These are phyloP conservation scores for Scomberomorus guttatus DNA, from an alignment of 2,797 vertebrate genomes.

Conservation along the genomic window DNA sequence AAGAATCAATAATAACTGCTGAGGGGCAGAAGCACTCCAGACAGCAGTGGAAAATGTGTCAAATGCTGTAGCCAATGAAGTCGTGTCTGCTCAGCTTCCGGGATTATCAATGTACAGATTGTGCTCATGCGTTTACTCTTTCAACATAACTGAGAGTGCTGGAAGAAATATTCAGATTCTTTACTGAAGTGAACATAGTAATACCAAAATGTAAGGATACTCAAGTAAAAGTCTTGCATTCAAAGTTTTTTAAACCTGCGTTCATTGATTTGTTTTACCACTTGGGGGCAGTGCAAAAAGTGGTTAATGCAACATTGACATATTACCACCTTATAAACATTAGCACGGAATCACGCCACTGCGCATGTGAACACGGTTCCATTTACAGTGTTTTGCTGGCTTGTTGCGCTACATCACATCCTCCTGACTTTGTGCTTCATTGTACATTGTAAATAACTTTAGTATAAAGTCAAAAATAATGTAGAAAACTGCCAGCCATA, in stretches of 20 bases:
- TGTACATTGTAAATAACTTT: too few species aligned
- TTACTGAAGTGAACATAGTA: neutral
- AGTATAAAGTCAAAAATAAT: neutral
- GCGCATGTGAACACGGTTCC: too few species aligned
- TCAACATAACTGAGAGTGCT: neutral
- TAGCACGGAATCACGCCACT: too few species aligned
- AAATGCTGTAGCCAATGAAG: constrained; percentile 14
- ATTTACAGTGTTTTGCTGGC: too few species aligned
- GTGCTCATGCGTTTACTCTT: neutral
- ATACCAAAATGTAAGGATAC: neutral
- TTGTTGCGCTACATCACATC: too few species aligned
- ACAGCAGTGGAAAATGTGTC: constrained; percentile 42
- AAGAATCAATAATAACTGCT: constrained; percentile 64
- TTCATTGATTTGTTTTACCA: constrained; percentile 7
- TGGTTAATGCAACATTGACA: neutral
- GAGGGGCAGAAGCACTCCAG: constrained; percentile 30
- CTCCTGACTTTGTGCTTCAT: too few species aligned
- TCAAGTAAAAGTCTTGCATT: neutral
- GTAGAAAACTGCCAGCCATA: neutral
- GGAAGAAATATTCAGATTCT: neutral
- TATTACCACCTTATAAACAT: neutral
- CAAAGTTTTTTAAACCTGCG: too few species aligned
- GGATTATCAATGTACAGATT: neutral
- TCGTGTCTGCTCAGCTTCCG: constrained; percentile 15
- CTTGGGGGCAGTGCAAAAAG: neutral